Percentiles rank a stretch among this genome's conserved stretches.
Evolutionary conservation across 2,888 invertebrate genomes (phyloP).

Genomic region (Lysandra bellargus): DNA sequence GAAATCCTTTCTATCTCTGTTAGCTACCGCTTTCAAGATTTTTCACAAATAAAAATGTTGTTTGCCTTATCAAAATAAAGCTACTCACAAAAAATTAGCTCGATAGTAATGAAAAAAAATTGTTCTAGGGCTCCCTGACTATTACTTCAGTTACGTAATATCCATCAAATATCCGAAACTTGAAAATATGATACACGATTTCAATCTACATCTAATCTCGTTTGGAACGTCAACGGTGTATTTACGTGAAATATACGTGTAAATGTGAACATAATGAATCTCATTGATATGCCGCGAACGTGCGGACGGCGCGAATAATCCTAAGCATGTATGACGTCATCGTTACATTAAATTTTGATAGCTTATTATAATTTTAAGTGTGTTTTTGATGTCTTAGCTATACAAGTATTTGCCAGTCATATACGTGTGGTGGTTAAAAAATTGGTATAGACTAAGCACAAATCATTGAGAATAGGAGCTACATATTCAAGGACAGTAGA

Average conservation of each 20-base stretch:
- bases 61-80: too few relatives aligned
- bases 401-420: background rate
- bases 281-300: conserved; percentile 59
- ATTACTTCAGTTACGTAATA: background rate
- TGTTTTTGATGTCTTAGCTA: background rate
- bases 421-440: too few relatives aligned
- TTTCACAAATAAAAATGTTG: too few relatives aligned
- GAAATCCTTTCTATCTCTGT: too few relatives aligned
- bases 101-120: too few relatives aligned
- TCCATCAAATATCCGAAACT: conserved; percentile 2
- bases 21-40: too few relatives aligned
- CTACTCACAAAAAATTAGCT: too few relatives aligned
- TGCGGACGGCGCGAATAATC: conserved; percentile 55
- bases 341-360: conserved; percentile 32
- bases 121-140: too few relatives aligned
- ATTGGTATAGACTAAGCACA: too few relatives aligned
- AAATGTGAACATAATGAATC: conserved; percentile 48
- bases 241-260: conserved; percentile 52
- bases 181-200: conserved; percentile 16
- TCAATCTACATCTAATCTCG: conserved; percentile 16
- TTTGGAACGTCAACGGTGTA: conserved; percentile 28
- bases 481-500: too few relatives aligned
- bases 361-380: conserved; percentile 28
- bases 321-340: conserved; percentile 40
- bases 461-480: too few relatives aligned